Evolutionary conservation across 2,888 invertebrate genomes (phyloP), one percentile per base, ranked within the genome.

Genomic region (Ommatoiulus sabulosus): DNA sequence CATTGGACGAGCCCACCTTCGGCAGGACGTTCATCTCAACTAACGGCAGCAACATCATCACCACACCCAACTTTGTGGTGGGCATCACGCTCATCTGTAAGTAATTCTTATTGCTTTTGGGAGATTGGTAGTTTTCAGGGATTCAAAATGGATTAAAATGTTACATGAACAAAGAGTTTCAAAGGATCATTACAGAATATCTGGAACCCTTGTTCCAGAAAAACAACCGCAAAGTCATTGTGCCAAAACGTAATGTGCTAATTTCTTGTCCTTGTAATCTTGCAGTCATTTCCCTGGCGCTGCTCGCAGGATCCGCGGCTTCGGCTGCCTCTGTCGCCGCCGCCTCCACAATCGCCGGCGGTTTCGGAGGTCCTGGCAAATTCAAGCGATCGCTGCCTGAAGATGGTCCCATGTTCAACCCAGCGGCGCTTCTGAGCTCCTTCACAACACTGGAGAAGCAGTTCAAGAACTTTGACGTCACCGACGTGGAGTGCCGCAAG

Each of bases 401-500:
- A 5, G 20, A 20, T 5, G 88, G 24, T 2, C 35, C 72, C 44
- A 84, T 44, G n/a, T 72, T 72, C 80, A 88, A 44, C 43, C 48
- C 88, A 17, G 89, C 86, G 12, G 43, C 35, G 5, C 15, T 89
- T n/a, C 35, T 89, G 10, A 87, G 87, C 43, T 48, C 89, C 10
- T 44, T 89, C 44, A 12, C 86, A 52, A 43, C 63, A 15, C 20
- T 89, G 17, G 89, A 89, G 44, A 35, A 89, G 44, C 89, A 89
- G 44, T 89, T 89, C 87, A 89, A 86, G 87, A 88, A 87, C 17
- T 90, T 90, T 24, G 87, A 90, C 52, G 88, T 90, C 17, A 87
- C 89, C 87, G 89, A 90, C 48, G 90, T 89, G 24, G 89, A 89
- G 35, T 90, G 90, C 35, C 88, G 89, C 80, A 90, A 90, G 80